Evolutionary conservation across 2,888 invertebrate species (phyloP), one percentile per base, ranked within the genome.

Genomic region (Drosophila anomelani): DNA sequence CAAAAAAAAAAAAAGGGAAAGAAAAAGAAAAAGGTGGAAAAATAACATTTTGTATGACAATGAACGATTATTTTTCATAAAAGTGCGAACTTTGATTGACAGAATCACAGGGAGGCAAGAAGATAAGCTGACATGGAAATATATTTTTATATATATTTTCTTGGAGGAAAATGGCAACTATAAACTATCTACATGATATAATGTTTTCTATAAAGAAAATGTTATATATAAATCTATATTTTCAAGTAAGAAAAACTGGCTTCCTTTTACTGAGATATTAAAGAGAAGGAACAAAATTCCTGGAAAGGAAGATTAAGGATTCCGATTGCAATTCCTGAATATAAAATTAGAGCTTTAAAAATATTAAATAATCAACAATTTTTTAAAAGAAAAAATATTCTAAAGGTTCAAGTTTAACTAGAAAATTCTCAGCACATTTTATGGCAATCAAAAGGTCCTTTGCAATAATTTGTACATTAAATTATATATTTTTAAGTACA

Each of bases 1-100:
- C 29, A 29, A 10, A n/a, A 5, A 26, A n/a, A 5, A 26, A 26
- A 46, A 46, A 15, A 26, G 10, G 32, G 32, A 26, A 9, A 4
- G 2, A 10, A 0, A 15, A 15, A 15, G 32, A 15, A 70, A 39
- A 47, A 43, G 29, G 39, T 26, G 20, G 36, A 15, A 61, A 41
- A 56, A 38, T 20, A 56, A 61, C 61, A 61, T 71, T 32, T 34
- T 70, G 70, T 15, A 36, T 60, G 69, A 70, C 59, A 70, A 70
- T 59, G 59, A 70, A 53, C 69, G 70, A 70, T 70, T 70, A 70
- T 60, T 70, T 68, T 67, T 68, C 68, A 49, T 68, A 53, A 60
- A 70, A 51, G 53, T 47, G 59, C 43, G 59, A 49, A 68, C 56
- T 56, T 68, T 68, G 68, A 68, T 68, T 68, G 56, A 68, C 56